These are phyloP conservation scores for Colletes latitarsis DNA, from an alignment of 1,140 invertebrate species.

Conservation along the genomic window DNA sequence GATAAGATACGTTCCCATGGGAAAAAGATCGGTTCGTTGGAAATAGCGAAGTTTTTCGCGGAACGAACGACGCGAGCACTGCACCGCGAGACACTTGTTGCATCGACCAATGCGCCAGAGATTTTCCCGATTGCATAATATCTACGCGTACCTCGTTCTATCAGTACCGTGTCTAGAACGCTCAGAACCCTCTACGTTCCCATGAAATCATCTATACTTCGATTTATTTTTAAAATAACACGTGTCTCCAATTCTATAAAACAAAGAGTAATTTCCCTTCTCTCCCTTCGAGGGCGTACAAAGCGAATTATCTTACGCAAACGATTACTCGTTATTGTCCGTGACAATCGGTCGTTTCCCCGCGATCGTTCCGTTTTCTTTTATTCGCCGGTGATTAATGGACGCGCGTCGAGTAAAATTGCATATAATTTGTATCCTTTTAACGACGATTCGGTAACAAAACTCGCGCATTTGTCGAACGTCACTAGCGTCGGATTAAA, in stretches of 20 bases:
- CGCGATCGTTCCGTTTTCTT: not conserved
- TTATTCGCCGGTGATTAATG: not conserved
- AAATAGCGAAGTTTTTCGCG: slow-evolving; percentile 49
- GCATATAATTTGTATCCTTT: slow-evolving; percentile 21
- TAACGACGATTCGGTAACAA: slow-evolving; percentile 18
- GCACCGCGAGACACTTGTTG: slow-evolving; percentile 52
- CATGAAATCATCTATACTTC: not conserved
- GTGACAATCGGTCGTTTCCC: not conserved
- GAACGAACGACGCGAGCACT: slow-evolving; percentile 31
- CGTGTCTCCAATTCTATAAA: not conserved
- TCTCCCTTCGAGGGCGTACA: too few relatives aligned
- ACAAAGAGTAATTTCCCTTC: too few relatives aligned
- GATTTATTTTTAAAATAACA: too few relatives aligned
- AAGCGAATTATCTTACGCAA: too few relatives aligned
- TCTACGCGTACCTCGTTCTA: not conserved
- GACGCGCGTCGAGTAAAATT: not conserved
- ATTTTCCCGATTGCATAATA: slow-evolving; percentile 48
- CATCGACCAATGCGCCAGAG: slow-evolving; percentile 18
- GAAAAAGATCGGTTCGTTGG: slow-evolving; percentile 12
- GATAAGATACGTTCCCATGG: slow-evolving; percentile 50
- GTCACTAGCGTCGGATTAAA: slow-evolving; percentile 35
- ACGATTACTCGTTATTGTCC: not conserved
- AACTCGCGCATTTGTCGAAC: slow-evolving; percentile 32
- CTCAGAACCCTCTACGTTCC: not conserved
- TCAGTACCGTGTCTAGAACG: slow-evolving; percentile 1